These are phyloP conservation scores for Chrysaora quinquecirrha DNA, from an alignment of 30 jellyfish, hydroid and myxozoan genomes.

Conservation along the genomic window DNA sequence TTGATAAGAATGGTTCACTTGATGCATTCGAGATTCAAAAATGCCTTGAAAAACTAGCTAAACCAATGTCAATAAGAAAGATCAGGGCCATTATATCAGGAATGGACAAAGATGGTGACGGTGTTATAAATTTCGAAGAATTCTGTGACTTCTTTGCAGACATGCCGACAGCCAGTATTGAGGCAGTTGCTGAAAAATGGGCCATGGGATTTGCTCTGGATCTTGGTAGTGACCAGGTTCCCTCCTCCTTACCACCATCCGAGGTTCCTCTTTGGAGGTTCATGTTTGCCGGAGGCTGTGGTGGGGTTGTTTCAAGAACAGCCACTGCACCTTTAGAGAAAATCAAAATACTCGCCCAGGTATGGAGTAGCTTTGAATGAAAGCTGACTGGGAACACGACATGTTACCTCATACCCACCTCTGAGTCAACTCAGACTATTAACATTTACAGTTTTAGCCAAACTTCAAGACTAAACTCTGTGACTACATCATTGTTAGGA, in stretches of 20 bases:
- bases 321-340: slow-evolving; percentile 90
- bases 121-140: slow-evolving; percentile 67
- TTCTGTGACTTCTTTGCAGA: slow-evolving; percentile 83
- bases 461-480: too few relatives aligned
- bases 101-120: slow-evolving; percentile 78
- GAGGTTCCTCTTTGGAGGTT: slow-evolving; percentile 83
- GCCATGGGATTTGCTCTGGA: slow-evolving; percentile 59
- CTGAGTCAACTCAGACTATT: too few relatives aligned
- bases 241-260: slow-evolving; percentile 82
- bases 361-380: too few relatives aligned
- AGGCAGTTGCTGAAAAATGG: slow-evolving; percentile 70
- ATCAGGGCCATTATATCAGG: slow-evolving; percentile 52
- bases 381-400: too few relatives aligned
- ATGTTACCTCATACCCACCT: too few relatives aligned
- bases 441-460: too few relatives aligned
- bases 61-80: slow-evolving; percentile 54
- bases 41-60: slow-evolving; percentile 55
- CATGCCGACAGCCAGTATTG: slow-evolving; percentile 76
- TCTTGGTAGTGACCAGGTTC: slow-evolving; percentile 86
- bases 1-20: slow-evolving; percentile 44
- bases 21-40: slow-evolving; percentile 66
- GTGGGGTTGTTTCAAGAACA: slow-evolving; percentile 92
- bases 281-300: slow-evolving; percentile 91
- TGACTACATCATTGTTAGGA: too few relatives aligned
- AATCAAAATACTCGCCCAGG: slow-evolving; percentile 85